These are phyloP conservation scores for Perca schrenkii DNA, from an alignment of 2,113 vertebrate species.

Conservation along the genomic window DNA sequence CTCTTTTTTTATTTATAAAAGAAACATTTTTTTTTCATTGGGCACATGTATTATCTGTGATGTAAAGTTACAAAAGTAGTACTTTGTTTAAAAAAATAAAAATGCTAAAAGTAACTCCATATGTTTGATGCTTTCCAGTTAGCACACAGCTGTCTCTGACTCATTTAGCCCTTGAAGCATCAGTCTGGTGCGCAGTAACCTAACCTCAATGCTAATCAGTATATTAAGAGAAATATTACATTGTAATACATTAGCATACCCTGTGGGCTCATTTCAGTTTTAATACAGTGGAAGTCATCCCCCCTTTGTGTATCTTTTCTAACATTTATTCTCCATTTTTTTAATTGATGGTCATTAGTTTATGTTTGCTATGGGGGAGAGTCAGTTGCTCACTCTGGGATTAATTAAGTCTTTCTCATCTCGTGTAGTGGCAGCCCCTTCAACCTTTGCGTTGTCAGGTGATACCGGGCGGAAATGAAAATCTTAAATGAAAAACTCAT, in stretches of 20 bases:
- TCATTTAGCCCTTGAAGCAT: neutral
- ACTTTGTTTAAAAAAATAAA: too few species aligned
- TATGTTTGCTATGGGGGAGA: neutral
- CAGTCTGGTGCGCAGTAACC: neutral
- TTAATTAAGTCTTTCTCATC: constrained; percentile 29
- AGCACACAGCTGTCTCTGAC: neutral
- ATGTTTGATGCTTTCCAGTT: neutral
- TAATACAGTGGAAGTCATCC: neutral
- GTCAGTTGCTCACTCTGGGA: constrained; percentile 22
- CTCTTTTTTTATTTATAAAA: too few species aligned
- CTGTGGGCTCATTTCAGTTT: constrained; percentile 3
- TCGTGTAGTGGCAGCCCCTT: neutral
- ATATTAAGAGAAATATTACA: neutral
- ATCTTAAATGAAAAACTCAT: neutral
- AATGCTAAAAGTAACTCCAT: neutral
- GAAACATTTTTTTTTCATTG: too few species aligned
- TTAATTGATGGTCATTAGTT: constrained; percentile 7
- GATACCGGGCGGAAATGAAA: neutral
- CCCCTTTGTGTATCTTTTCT: neutral
- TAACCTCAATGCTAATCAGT: neutral
- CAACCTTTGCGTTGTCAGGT: neutral
- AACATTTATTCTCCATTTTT: neutral
- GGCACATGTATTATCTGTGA: too few species aligned
- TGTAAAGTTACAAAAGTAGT: too few species aligned
- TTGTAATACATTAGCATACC: neutral